Percentiles rank a stretch among this genome's conserved stretches.
Conservation (phyloP, 1,140 invertebrate species). For the Zelostemma sp. region DNA sequence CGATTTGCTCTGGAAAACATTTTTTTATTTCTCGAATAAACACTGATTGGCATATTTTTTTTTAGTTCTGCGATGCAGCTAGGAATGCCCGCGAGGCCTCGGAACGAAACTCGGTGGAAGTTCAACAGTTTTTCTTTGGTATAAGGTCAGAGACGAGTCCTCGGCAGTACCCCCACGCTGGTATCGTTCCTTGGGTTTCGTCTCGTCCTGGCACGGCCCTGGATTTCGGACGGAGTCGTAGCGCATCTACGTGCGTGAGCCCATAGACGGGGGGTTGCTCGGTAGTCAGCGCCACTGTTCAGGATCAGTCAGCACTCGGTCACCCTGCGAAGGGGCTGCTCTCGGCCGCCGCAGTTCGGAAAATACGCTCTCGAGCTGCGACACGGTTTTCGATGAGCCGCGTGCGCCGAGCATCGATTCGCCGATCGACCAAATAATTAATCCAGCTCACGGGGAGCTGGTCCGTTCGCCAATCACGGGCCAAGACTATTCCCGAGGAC, state of each 20-base stretch:
- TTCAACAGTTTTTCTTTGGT: conserved; percentile 41
- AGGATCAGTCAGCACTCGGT: conserved; percentile 62
- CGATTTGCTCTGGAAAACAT: too few species aligned
- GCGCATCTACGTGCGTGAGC: conserved; percentile 34
- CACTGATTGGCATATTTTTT: too few species aligned
- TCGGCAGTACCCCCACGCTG: not conserved
- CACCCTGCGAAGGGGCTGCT: conserved; percentile 54
- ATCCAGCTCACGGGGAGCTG: conserved; percentile 15
- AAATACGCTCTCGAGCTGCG: conserved; percentile 19
- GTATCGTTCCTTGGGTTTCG: conserved; percentile 30
- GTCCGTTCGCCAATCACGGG: conserved; percentile 1
- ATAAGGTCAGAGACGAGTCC: conserved; percentile 26
- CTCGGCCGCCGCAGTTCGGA: conserved; percentile 28
- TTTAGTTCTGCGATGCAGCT: too few species aligned
- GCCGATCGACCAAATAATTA: conserved; percentile 39
- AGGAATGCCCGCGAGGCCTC: too few species aligned
- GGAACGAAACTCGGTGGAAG: conserved; percentile 10
- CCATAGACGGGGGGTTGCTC: conserved; percentile 38
- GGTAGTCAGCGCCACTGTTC: conserved; percentile 60
- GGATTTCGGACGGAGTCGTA: conserved; percentile 24
- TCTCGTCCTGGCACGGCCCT: conserved; percentile 36
- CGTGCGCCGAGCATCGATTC: conserved; percentile 40
- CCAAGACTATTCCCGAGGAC: too few species aligned
- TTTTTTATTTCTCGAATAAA: too few species aligned
- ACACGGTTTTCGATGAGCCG: conserved; percentile 34